phyloP scores from a whole-genome alignment of 2,113 vertebrate species.

The Nothocercus nigrocapillus region DNA sequence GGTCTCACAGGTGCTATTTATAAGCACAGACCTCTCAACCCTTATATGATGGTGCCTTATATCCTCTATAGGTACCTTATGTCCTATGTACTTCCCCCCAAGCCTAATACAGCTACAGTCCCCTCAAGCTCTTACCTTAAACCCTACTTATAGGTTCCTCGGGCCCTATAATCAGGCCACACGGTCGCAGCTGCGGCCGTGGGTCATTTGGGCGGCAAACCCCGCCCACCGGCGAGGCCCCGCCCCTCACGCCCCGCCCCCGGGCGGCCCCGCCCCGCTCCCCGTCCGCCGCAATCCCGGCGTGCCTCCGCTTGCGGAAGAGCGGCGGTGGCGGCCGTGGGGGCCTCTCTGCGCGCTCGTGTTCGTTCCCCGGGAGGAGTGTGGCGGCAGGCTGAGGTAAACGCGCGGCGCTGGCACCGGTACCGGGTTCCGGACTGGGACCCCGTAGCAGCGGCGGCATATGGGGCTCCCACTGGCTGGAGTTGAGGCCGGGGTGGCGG shows the following conservation, averaged over 20 bases:
- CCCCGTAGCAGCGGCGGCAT: accelerated
- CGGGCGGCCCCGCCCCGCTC: accelerated
- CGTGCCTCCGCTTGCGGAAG: not conserved
- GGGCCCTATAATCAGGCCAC: too few relatives aligned
- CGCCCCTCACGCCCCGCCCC: not conserved
- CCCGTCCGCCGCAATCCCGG: not conserved
- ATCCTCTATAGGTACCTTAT: too few relatives aligned
- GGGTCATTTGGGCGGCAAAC: not conserved
- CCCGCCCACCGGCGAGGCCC: not conserved
- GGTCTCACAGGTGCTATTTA: not conserved
- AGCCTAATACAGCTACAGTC: accelerated
- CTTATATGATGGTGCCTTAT: too few relatives aligned
- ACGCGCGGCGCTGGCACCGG: not conserved
- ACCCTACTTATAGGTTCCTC: too few relatives aligned
- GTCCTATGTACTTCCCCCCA: too few relatives aligned
- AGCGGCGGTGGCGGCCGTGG: not conserved
- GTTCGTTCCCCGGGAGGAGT: not conserved
- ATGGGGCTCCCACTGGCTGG: not conserved
- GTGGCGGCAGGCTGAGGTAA: not conserved
- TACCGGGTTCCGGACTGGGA: accelerated
- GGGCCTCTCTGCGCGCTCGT: accelerated
- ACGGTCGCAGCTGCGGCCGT: not conserved
- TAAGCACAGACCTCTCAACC: too few relatives aligned
- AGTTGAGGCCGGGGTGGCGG: accelerated
- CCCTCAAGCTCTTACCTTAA: accelerated